Evolutionary conservation across 2,888 invertebrate species (phyloP), one percentile per base, ranked within the genome.

Genomic region (Caenorhabditis doughertyi): DNA sequence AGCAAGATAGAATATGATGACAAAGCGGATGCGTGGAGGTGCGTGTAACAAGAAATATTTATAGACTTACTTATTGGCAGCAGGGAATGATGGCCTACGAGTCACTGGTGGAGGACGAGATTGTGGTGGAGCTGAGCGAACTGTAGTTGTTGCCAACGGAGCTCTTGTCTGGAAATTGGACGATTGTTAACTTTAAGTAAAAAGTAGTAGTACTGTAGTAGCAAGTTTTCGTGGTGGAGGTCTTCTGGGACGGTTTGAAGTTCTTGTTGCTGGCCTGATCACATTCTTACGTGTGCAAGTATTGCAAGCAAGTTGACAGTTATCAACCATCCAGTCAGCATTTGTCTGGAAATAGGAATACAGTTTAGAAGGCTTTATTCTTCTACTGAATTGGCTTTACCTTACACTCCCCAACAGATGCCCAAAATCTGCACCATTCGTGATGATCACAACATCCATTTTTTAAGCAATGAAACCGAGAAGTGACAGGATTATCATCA

Each of bases 401-500:
- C 58, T 85, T 84, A 55, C 91, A 91, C 55, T 91, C 91, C 32
- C 90, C 91, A 49, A 91, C 91, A 1, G 89, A 88, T 13, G 91
- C 87, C 91, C 92, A 92, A 56, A 87, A 87, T n/a, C 85, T 47
- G 53, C 87, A 87, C 91, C 91, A 92, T 73, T 92, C 92, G 80
- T 92, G 92, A 70, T 92, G 92, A 85, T 92, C 92, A 70, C 92
- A 92, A 77, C 92, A 92, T 2, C 91, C 91, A 79, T 90, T 90
- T 44, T 85, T 56, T 7, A 86, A 80, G 49, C 92, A 92, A 49
- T 92, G 90, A 84, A 92, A 92, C 55, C 88, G 82, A 23, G 67
- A 29, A 11, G 88, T 88, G 8, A 90, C 73, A 53, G 89, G 89
- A 39, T 87, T 84, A 60, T 86, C 87, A 39, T 87, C 87, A 27